phyloP scores from a whole-genome alignment of 2,113 vertebrate species.

The Trematomus loennbergii region DNA sequence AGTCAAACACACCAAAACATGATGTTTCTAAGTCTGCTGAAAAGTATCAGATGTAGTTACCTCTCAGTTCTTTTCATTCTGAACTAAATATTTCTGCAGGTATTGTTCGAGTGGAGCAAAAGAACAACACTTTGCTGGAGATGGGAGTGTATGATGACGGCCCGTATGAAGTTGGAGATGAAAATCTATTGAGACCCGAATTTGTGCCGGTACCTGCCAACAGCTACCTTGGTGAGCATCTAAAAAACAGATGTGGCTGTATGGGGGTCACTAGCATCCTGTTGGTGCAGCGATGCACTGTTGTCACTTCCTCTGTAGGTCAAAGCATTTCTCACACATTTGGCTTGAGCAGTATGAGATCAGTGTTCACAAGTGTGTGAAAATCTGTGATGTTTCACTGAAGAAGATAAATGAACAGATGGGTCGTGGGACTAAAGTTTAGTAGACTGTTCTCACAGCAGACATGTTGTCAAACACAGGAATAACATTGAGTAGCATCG shows the following conservation, averaged over 20 bases:
- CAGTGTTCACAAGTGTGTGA: background rate
- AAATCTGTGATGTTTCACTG: background rate
- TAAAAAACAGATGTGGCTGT: background rate
- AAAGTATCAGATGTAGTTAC: background rate
- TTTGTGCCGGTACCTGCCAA: slow-evolving; percentile 91
- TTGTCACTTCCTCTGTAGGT: background rate
- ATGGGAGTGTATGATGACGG: slow-evolving; percentile 91
- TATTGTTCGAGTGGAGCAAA: slow-evolving; percentile 92
- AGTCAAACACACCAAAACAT: background rate
- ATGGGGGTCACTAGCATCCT: slow-evolving; percentile 6
- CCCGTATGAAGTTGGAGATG: slow-evolving; percentile 93
- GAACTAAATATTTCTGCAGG: slow-evolving; percentile 77
- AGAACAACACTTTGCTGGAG: slow-evolving; percentile 91
- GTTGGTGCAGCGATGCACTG: background rate
- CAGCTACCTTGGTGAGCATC: slow-evolving; percentile 93
- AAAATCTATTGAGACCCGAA: slow-evolving; percentile 81
- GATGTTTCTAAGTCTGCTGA: background rate
- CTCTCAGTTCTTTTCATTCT: background rate
- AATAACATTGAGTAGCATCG: too few species aligned
- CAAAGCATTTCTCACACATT: too few species aligned
- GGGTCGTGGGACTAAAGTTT: too few species aligned
- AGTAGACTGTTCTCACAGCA: background rate
- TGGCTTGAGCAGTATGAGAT: background rate
- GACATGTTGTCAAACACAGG: too few species aligned
- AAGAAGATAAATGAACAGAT: too few species aligned